A percentile compares a stretch with the other conserved stretches of the same genome.
Evolutionary conservation across 1,140 invertebrate genomes (phyloP).

Genomic region (Euura lappo): DNA sequence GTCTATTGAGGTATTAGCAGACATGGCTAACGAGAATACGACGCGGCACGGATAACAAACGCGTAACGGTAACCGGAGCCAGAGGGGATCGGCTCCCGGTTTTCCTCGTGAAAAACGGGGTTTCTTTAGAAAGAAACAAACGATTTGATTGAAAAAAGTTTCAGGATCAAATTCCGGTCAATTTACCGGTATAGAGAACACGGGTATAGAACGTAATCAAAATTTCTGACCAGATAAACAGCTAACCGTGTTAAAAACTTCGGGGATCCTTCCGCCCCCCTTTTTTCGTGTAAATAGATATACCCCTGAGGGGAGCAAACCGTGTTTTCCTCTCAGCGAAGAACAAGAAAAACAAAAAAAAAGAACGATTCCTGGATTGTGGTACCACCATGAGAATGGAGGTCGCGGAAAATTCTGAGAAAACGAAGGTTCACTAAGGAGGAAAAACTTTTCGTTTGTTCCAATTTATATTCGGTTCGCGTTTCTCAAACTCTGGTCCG

Average conservation of each 20-base stretch:
- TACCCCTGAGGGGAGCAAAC: not conserved
- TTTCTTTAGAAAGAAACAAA: not conserved
- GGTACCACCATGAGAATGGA: not conserved
- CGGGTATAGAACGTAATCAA: not conserved
- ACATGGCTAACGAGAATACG: not conserved
- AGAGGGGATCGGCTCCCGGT: not conserved
- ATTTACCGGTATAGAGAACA: no score
- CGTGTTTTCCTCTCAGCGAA: not conserved
- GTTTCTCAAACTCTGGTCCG: no score
- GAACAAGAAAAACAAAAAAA: not conserved
- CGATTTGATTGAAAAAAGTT: no score
- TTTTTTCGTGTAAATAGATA: not conserved
- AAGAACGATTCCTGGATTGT: not conserved
- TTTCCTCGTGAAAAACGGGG: not conserved
- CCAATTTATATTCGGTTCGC: not conserved
- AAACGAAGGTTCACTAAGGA: not conserved
- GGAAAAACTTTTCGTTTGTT: not conserved
- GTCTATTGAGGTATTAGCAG: not conserved
- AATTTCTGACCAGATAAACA: not conserved
- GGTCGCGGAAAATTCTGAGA: not conserved
- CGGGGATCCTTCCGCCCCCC: not conserved
- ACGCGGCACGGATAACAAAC: not conserved
- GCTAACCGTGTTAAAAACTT: conserved; percentile 4
- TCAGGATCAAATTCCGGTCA: no score
- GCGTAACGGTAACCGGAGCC: not conserved